Evolutionary conservation across 2,113 vertebrate species (phyloP).

Genomic region (Calidris pygmaea): DNA sequence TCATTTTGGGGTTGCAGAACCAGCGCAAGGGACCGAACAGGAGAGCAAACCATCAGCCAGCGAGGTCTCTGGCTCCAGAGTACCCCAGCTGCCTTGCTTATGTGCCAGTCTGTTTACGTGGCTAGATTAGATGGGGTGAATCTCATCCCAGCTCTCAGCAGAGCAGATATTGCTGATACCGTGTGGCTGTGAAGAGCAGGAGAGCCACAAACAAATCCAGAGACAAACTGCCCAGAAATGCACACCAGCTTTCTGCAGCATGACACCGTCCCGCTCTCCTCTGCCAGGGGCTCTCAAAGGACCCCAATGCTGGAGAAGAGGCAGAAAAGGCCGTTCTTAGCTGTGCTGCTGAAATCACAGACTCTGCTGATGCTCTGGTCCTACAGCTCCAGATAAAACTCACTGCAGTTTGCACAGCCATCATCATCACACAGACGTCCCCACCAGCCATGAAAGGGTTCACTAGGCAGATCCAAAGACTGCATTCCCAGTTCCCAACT

Average conservation of each 20-base stretch:
- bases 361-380: neutral
- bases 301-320: neutral
- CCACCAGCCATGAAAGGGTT: neutral
- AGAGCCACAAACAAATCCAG: neutral
- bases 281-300: neutral
- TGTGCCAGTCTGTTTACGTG: fast-evolving
- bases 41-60: neutral
- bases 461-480: neutral
- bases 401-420: neutral
- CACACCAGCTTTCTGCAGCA: neutral
- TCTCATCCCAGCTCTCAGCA: neutral
- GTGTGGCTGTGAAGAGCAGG: neutral
- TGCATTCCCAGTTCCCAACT: neutral
- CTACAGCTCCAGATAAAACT: neutral
- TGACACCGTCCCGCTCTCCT: fast-evolving
- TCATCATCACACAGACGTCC: fast-evolving
- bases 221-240: neutral
- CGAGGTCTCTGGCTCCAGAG: neutral
- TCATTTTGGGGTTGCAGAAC: neutral
- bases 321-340: neutral
- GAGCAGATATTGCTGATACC: neutral
- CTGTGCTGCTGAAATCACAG: neutral
- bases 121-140: neutral
- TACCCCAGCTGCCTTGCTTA: neutral
- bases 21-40: neutral